These are phyloP conservation scores for Microctonus hyperodae DNA, from an alignment of 2,888 invertebrate species.

Conservation along the genomic window DNA sequence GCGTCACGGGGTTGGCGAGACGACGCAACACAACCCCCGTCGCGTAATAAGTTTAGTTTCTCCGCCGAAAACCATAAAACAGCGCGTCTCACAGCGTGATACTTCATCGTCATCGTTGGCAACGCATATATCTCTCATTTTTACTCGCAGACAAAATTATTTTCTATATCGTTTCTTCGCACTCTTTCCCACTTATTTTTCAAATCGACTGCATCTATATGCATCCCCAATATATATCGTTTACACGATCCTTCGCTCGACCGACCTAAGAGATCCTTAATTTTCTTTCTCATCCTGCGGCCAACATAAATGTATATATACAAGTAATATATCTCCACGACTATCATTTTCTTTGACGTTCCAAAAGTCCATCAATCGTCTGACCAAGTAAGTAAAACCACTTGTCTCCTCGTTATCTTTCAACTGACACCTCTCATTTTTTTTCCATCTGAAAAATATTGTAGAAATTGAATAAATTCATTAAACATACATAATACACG, in stretches of 20 bases:
- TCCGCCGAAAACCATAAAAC: constrained; percentile 60
- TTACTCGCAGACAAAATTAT: constrained; percentile 1
- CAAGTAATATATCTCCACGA: constrained; percentile 20
- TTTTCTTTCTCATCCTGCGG: not conserved
- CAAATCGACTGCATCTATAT: constrained; percentile 18
- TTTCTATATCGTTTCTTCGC: not conserved
- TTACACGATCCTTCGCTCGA: not conserved
- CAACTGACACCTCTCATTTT: not conserved
- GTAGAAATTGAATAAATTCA: not conserved
- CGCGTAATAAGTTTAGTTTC: constrained; percentile 63
- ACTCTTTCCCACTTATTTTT: constrained; percentile 19
- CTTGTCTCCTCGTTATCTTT: not conserved
- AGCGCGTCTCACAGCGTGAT: constrained; percentile 46
- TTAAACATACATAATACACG: too few species aligned
- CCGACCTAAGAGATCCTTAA: too few species aligned
- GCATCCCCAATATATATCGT: not conserved
- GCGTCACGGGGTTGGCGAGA: constrained; percentile 40
- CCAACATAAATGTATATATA: constrained; percentile 8
- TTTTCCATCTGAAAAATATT: too few species aligned
- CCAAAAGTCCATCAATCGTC: constrained; percentile 19
- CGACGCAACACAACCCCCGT: constrained; percentile 43
- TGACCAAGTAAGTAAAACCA: not conserved
- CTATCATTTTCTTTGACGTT: constrained; percentile 5
- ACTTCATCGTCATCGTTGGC: constrained; percentile 27
- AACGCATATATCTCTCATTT: constrained; percentile 22